A percentile compares a stretch with the other conserved stretches of the same genome.
Evolutionary conservation across 2,888 invertebrate species (phyloP).

Genomic region (Clivina fossor): DNA sequence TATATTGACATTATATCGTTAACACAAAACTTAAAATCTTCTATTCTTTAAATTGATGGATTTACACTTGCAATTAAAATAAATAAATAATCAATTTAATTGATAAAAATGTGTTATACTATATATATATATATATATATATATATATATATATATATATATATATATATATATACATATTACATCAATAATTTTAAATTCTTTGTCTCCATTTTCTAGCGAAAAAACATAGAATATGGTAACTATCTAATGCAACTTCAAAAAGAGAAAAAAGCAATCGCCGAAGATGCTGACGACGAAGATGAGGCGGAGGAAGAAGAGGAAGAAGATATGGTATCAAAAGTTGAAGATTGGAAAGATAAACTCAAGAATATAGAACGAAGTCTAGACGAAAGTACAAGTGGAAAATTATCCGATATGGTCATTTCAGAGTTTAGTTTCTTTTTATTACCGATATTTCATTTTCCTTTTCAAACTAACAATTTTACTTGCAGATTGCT

Average conservation of each 20-base stretch:
- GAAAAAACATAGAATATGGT: constrained; percentile 35
- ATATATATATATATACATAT: too few species aligned
- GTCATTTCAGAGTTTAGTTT: constrained; percentile 51
- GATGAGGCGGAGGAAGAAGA: constrained; percentile 42
- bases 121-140: too few species aligned
- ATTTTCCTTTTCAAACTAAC: neutral
- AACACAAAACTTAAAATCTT: too few species aligned
- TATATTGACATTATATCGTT: too few species aligned
- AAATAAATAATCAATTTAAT: too few species aligned
- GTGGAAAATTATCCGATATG: constrained; percentile 52
- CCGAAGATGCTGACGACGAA: constrained; percentile 41
- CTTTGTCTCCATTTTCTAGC: too few species aligned
- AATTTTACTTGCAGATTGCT: constrained; percentile 53
- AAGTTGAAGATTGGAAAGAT: constrained; percentile 48
- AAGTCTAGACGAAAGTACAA: constrained; percentile 48
- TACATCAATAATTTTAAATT: too few species aligned
- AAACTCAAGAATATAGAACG: constrained; percentile 52
- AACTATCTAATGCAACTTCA: constrained; percentile 42
- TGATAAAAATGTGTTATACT: too few species aligned
- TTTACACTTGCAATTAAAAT: too few species aligned
- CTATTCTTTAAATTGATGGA: too few species aligned
- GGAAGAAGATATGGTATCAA: constrained; percentile 43
- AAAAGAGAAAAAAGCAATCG: constrained; percentile 43
- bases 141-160: too few species aligned
- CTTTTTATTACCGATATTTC: too few species aligned